Evolutionary conservation across 2,888 invertebrate species (phyloP).

Genomic region (Sinodicranocentrus sp.): DNA sequence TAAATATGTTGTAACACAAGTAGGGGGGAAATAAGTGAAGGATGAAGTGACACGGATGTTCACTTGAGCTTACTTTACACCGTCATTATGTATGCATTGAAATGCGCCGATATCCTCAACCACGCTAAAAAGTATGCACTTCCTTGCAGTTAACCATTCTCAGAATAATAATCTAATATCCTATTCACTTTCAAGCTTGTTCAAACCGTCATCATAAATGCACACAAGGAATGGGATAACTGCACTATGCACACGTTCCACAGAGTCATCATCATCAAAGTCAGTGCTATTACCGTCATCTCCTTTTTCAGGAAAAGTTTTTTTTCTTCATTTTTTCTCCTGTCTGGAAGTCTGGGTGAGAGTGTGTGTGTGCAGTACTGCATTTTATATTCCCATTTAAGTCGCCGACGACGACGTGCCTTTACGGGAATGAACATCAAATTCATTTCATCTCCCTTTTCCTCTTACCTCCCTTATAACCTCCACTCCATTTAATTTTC

Average conservation of each 20-base stretch:
- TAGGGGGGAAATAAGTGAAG: conserved; percentile 13
- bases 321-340: background rate
- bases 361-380: background rate
- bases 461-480: conserved; percentile 1
- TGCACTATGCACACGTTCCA: background rate
- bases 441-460: background rate
- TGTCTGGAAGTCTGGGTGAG: background rate
- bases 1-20: background rate
- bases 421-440: background rate
- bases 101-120: background rate
- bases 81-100: conserved; percentile 8
- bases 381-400: background rate
- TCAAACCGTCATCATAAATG: background rate
- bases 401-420: background rate
- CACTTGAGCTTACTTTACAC: conserved; percentile 40
- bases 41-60: conserved; percentile 41
- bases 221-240: background rate
- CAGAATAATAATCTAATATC: no score
- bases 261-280: conserved; percentile 29
- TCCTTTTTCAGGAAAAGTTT: background rate
- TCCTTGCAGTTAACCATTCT: no score
- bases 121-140: no score
- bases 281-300: conserved; percentile 13
- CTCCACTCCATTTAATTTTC: conserved; percentile 43
- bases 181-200: no score